Evolutionary conservation across 2,113 vertebrate genomes (phyloP), one percentile per base, ranked within the genome.

Genomic region (Isichthys henryi): DNA sequence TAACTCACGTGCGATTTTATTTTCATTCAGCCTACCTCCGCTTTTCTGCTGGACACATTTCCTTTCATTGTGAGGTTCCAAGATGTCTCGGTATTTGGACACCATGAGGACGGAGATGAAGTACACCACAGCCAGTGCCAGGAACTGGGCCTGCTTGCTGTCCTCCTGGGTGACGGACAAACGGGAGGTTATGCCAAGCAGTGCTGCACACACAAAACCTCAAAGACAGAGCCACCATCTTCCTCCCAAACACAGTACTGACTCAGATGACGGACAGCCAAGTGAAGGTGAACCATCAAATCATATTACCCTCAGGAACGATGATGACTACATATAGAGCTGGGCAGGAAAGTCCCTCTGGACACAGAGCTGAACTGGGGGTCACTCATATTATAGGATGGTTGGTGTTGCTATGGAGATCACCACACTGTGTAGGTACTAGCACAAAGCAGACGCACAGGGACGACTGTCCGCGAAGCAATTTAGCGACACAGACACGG

Each of bases 51-150:
- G 94, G 90, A 95, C 91, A 15, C 80, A 93, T 86, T 89, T 96
- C 90, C 94, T 97, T 94, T 99, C 97, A 92, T 98, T 97, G 90
- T 98, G 97, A 4, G 98, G 98, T 94, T 99, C 98, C 95, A 99
- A 93, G 92, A 99, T 99, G 94, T 99, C 98, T 93, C 98, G 97
- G 93, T 99, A 99, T 93, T 99, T 99, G 0, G 98, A 99, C 92
- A 99, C 98, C 98, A 99, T 99, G 90, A 99, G 97, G 89, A 99
- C 98, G 45, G 98, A 99, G 93, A 99, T 97, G 93, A 99, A 99
- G 94, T 99, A 99, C 0, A 99, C 98, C 83, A 99, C 97, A 56
- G 98, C 98, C 92, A 99, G 95, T 58, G 98, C 98, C 95, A 99
- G 94, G 94, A 99, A 99, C 46, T 99, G 98, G 90, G 98, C 98